Evolutionary conservation across 2,113 vertebrate species (phyloP).

Genomic region (Felis catus): DNA sequence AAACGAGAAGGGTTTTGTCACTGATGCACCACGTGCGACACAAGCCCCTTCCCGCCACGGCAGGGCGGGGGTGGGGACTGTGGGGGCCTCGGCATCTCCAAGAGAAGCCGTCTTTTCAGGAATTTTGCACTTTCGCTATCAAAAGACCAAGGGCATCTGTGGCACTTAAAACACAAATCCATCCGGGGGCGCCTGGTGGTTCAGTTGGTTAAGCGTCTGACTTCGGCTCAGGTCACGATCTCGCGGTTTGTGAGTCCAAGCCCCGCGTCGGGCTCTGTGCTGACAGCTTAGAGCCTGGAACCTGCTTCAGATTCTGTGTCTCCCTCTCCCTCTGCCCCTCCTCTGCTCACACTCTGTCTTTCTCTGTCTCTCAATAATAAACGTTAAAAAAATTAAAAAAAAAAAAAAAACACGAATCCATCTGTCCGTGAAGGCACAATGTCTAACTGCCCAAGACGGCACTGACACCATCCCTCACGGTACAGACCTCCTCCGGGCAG

Average conservation of each 20-base stretch:
- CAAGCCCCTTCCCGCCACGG: neutral
- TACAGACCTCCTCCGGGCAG: neutral
- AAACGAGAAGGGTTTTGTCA: neutral
- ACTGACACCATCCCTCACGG: neutral
- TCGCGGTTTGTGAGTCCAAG: too few species aligned
- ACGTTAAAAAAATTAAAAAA: too few species aligned
- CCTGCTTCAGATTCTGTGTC: too few species aligned
- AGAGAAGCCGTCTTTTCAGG: neutral
- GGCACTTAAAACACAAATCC: neutral
- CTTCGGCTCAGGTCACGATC: too few species aligned
- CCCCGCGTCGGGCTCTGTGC: too few species aligned
- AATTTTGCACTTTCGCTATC: neutral
- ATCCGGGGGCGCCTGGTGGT: too few species aligned
- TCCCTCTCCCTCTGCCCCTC: too few species aligned
- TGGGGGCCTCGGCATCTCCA: neutral
- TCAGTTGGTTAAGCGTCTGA: too few species aligned
- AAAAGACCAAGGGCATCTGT: neutral
- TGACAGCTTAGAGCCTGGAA: too few species aligned
- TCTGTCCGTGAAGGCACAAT: neutral
- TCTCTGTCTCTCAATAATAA: too few species aligned
- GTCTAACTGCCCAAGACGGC: neutral
- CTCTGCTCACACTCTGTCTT: too few species aligned
- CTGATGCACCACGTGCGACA: neutral
- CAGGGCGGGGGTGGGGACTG: accelerated
- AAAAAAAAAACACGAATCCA: neutral